A percentile compares a stretch with the other conserved stretches of the same genome.
phyloP scores from a whole-genome alignment of 2,113 vertebrate genomes.

The Notechis scutatus region DNA sequence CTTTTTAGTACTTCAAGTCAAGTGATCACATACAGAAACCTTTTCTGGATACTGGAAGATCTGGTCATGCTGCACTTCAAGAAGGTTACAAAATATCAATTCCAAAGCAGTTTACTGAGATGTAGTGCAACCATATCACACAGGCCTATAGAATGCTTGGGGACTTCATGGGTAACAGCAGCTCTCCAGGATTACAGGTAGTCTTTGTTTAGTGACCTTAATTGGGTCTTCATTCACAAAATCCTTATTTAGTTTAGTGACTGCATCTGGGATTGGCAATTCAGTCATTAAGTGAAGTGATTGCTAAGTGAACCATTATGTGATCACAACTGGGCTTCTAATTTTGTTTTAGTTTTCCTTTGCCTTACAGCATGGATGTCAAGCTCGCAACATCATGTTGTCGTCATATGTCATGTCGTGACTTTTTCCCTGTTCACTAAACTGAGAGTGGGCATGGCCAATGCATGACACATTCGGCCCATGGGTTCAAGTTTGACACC shows the following conservation, averaged over 20 bases:
- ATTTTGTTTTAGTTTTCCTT: background rate
- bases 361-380: background rate
- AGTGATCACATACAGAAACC: background rate
- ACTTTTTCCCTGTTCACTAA: too few relatives aligned
- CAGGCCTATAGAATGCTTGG: background rate
- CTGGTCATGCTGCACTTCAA: background rate
- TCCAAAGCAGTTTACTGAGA: background rate
- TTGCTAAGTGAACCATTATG: background rate
- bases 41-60: background rate
- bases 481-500: too few relatives aligned
- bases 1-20: background rate
- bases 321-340: background rate
- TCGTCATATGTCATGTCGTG: too few relatives aligned
- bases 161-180: background rate
- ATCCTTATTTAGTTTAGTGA: background rate
- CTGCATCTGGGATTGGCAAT: background rate
- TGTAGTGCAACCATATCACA: background rate
- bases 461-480: too few relatives aligned
- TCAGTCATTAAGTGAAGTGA: background rate
- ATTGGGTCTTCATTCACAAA: background rate
- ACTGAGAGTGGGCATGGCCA: too few relatives aligned
- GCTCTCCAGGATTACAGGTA: background rate
- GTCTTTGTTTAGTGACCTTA: background rate
- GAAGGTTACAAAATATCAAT: background rate
- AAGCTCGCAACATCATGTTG: rapidly evolving